Conservation (phyloP, 2,113 vertebrate genomes). For the Calidris pugnax region DNA sequence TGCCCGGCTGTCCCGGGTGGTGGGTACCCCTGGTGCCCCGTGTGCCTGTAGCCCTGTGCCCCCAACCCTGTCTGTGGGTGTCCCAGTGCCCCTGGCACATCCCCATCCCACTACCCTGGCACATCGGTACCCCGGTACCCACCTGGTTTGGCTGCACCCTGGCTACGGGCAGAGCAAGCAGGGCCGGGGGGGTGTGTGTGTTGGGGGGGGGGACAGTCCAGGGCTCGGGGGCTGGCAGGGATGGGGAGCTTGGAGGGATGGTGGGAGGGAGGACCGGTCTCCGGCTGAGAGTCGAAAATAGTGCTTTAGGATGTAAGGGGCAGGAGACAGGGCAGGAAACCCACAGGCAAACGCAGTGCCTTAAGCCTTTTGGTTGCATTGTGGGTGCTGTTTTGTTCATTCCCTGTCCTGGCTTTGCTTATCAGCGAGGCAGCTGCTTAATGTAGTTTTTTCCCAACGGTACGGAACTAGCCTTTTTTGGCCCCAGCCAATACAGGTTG, state of each 20-base stretch:
- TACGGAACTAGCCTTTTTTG: neutral
- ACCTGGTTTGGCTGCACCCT: neutral
- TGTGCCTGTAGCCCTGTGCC: neutral
- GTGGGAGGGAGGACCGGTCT: neutral
- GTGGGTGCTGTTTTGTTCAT: neutral
- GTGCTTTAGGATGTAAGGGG: neutral
- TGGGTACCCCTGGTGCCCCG: neutral
- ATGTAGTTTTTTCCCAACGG: neutral
- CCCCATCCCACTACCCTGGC: neutral
- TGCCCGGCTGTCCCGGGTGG: neutral
- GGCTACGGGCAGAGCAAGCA: neutral
- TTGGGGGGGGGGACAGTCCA: neutral
- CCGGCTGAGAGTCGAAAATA: fast-evolving
- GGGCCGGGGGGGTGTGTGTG: fast-evolving
- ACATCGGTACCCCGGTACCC: neutral
- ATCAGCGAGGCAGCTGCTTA: neutral
- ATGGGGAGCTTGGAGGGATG: neutral
- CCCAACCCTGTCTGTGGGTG: neutral
- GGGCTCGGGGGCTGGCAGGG: neutral
- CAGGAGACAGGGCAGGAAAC: neutral
- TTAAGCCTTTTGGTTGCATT: neutral
- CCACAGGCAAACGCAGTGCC: neutral
- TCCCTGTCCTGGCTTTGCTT: neutral
- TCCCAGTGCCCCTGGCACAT: neutral
- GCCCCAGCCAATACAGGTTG: neutral